phyloP scores from a whole-genome alignment of 2,113 vertebrate species.

The Notarius quadriscutis region DNA sequence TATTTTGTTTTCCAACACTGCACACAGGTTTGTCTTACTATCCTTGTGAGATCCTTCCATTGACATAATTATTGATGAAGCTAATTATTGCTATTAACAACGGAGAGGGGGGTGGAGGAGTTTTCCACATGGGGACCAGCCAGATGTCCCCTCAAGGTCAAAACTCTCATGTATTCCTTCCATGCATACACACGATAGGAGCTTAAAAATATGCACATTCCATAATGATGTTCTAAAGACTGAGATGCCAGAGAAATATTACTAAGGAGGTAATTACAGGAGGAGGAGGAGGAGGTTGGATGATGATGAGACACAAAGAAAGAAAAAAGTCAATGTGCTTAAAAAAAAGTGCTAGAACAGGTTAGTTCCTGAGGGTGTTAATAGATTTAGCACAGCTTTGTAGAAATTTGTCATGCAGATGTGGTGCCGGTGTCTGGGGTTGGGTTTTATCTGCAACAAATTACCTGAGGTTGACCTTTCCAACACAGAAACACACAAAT shows the following conservation, averaged over 20 bases:
- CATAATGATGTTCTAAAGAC: conserved; percentile 11
- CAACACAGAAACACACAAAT: conserved; percentile 37
- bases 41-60: background rate
- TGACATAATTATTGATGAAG: conserved; percentile 9
- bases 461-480: conserved; percentile 57
- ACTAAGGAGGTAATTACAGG: conserved; percentile 8
- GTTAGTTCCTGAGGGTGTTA: conserved; percentile 52
- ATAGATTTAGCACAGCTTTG: conserved; percentile 60
- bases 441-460: conserved; percentile 62
- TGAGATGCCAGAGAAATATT: background rate
- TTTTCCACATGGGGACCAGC: background rate
- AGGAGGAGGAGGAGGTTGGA: background rate
- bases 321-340: conserved; percentile 41
- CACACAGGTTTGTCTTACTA: background rate
- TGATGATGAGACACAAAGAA: background rate
- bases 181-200: background rate
- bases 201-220: background rate
- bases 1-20: background rate
- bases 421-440: conserved; percentile 47
- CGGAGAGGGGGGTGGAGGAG: rapidly evolving
- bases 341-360: conserved; percentile 31
- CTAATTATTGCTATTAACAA: background rate
- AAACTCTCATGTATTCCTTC: background rate
- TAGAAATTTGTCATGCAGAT: conserved; percentile 55
- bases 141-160: background rate